A percentile compares a stretch with the other conserved stretches of the same genome.
Conservation (phyloP, 2,797 vertebrate species). For the Arrhamphus sclerolepis region DNA sequence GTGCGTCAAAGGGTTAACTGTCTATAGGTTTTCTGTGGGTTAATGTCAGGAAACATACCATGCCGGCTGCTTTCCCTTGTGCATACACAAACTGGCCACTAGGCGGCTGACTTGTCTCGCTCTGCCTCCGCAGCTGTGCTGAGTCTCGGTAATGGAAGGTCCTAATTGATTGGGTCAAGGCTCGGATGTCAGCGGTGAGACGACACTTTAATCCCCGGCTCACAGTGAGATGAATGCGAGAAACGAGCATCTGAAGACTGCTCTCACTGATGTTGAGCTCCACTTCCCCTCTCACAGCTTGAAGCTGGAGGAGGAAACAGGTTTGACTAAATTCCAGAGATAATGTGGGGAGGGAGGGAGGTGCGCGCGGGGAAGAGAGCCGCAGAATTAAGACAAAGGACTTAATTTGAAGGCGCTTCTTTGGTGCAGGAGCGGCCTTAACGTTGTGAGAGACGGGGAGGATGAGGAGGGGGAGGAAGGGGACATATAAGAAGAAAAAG, state of each 20-base stretch:
- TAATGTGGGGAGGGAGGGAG: slow-evolving; percentile 3
- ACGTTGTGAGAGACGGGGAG: slow-evolving; percentile 55
- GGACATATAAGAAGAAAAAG: slow-evolving; percentile 47
- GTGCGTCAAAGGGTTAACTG: too few relatives aligned
- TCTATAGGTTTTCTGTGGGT: too few relatives aligned
- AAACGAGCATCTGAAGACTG: slow-evolving; percentile 36
- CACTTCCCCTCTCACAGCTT: slow-evolving; percentile 52
- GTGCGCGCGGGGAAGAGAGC: slow-evolving; percentile 41
- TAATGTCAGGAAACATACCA: too few relatives aligned
- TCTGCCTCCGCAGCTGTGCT: slow-evolving; percentile 18
- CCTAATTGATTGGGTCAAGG: slow-evolving; percentile 65
- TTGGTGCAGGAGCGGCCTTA: slow-evolving; percentile 31
- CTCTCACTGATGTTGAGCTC: slow-evolving; percentile 48
- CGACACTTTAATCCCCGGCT: slow-evolving; percentile 61
- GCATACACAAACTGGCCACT: slow-evolving; percentile 52
- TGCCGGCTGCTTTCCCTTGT: slow-evolving; percentile 33
- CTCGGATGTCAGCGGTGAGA: slow-evolving; percentile 60
- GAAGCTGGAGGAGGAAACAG: slow-evolving; percentile 56
- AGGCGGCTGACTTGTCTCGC: slow-evolving; percentile 74
- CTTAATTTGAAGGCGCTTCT: slow-evolving; percentile 65
- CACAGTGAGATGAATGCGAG: slow-evolving; percentile 47
- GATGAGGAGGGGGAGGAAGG: slow-evolving; percentile 25
- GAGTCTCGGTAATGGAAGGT: slow-evolving; percentile 33
- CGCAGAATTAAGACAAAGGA: slow-evolving; percentile 69
- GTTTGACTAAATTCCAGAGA: slow-evolving; percentile 67